phyloP scores from a whole-genome alignment of 30 jellyfish, hydroid and myxozoan genomes.

The Mastigias papua region DNA sequence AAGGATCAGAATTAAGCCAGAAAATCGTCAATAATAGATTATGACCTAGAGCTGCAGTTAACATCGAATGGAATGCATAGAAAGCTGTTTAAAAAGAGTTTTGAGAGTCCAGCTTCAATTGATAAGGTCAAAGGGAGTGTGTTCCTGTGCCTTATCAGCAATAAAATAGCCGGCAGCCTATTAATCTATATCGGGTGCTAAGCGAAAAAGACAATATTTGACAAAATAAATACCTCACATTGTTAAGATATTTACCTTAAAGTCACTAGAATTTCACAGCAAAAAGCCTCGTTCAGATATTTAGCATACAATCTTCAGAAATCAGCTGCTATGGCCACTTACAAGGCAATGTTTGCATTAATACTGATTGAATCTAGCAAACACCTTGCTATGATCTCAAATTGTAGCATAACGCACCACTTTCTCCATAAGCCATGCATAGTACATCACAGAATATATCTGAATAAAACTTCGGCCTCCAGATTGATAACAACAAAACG shows the following conservation, averaged over 20 bases:
- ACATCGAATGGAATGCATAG: background rate
- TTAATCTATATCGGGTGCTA: slow-evolving; percentile 1
- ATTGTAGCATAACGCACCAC: too few relatives aligned
- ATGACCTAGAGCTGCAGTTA: background rate
- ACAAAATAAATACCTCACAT: slow-evolving; percentile 1
- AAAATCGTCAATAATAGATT: background rate
- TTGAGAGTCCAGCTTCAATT: background rate
- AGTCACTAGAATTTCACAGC: background rate
- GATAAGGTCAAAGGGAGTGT: background rate
- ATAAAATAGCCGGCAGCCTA: slow-evolving; percentile 1
- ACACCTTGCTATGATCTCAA: too few relatives aligned
- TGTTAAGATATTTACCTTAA: background rate
- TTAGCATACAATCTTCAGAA: background rate
- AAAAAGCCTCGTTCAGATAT: background rate
- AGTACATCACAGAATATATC: too few relatives aligned
- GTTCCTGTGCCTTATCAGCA: background rate
- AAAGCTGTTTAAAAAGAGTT: background rate
- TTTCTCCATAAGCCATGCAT: too few relatives aligned
- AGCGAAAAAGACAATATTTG: background rate
- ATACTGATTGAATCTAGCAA: too few relatives aligned
- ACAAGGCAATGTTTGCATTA: too few relatives aligned
- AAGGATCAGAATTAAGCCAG: background rate
- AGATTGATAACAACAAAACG: too few relatives aligned
- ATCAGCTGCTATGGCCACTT: too few relatives aligned
- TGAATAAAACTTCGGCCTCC: too few relatives aligned